Evolutionary conservation across 2,888 invertebrate species (phyloP), one percentile per base, ranked within the genome.

Genomic region (Hirtodrosophila cameraria): DNA sequence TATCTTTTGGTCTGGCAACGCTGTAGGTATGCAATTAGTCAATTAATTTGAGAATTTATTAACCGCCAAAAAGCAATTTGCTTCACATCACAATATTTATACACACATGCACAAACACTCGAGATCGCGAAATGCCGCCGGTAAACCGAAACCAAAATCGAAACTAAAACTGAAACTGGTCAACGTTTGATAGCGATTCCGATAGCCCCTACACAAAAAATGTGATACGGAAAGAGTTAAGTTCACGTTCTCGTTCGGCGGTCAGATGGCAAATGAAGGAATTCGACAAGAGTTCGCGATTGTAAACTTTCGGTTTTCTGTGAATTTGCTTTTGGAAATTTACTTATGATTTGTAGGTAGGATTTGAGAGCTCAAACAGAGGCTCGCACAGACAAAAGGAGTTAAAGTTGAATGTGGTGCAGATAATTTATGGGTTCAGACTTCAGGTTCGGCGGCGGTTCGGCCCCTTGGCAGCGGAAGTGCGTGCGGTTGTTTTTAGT

Each of bases 21-120:
- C 78, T 83, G 87, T 81, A 74, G 88, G 84, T 84, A 81, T 80
- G 76, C 86, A 88, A 88, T 88, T 88, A 87, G 86, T 89, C 88
- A 88, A 88, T 88, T 88, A 81, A 82, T 89, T 86, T 73, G 61
- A 64, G 81, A 88, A 88, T 89, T 88, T 87, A 89, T 88, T 77
- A 86, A 84, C 85, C 77, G 83, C 82, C 83, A 83, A 89, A 87
- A 86, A 82, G 65, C 77, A 85, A 85, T 85, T 85, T 81, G 83
- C 80, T 46, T 31, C 85, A 81, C 60, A 75, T 81, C 75, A 71
- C 58, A 61, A 57, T 60, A 43, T 75, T 72, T 59, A 72, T 64
- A 68, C 66, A 63, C 66, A 61, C 52, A 33, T 31, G 41, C 48
- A 41, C 49, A 53, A 28, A 39, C 43, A 23, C n/a, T 41, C 11